Percentiles rank a stretch among this genome's conserved stretches.
Evolutionary conservation across 2,797 vertebrate genomes (phyloP).

Genomic region (Characodon lateralis): DNA sequence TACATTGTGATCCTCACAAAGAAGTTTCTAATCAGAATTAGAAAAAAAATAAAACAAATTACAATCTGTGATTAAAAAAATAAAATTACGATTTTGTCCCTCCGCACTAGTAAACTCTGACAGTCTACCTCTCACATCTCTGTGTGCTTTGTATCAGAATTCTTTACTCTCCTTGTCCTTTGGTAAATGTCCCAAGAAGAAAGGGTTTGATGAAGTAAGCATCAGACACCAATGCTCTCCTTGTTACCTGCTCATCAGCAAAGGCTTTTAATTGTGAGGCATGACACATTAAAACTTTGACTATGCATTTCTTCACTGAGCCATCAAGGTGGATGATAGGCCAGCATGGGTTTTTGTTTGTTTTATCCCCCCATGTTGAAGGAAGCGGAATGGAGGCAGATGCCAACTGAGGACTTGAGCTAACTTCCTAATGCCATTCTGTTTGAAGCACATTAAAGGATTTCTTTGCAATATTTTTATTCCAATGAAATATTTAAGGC

Average conservation of each 20-base stretch:
- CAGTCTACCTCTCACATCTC: constrained; percentile 1
- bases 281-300: constrained; percentile 38
- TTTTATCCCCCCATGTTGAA: constrained; percentile 57
- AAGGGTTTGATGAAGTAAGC: constrained; percentile 48
- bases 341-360: constrained; percentile 55
- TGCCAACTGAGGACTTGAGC: constrained; percentile 46
- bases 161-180: constrained; percentile 46
- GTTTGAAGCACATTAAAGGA: constrained; percentile 79
- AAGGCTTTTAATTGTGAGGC: constrained; percentile 44
- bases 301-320: constrained; percentile 32
- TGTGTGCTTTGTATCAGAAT: constrained; percentile 8
- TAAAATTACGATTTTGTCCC: neutral
- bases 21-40: constrained; percentile 7
- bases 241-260: constrained; percentile 48
- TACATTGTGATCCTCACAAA: constrained; percentile 4
- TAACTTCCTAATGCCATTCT: constrained; percentile 66
- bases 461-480: constrained; percentile 69
- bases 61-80: constrained; percentile 5
- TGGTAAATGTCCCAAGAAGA: constrained; percentile 15
- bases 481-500: constrained; percentile 81
- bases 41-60: constrained; percentile 24
- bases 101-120: neutral
- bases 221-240: constrained; percentile 46
- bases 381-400: constrained; percentile 51
- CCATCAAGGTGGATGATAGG: constrained; percentile 36